These are phyloP conservation scores for Montipora foliosa DNA, from an alignment of 64 coral and sea anemone genomes.

Conservation along the genomic window DNA sequence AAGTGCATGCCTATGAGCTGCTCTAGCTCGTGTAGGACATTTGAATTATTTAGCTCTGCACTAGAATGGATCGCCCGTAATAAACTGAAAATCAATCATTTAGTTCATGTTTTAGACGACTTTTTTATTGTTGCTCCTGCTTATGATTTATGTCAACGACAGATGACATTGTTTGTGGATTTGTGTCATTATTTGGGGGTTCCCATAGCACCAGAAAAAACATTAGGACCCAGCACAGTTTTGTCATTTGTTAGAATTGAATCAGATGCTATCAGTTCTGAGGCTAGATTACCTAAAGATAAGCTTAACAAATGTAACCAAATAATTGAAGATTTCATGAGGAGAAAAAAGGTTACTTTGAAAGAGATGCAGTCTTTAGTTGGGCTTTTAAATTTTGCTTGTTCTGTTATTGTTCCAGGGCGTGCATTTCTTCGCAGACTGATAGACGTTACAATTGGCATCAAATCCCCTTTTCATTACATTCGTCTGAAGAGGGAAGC, in stretches of 20 bases:
- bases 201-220: constrained; percentile 58
- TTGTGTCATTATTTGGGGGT: constrained; percentile 47
- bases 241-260: constrained; percentile 55
- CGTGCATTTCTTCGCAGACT: too few relatives aligned
- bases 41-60: constrained; percentile 38
- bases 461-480: too few relatives aligned
- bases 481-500: too few relatives aligned
- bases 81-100: constrained; percentile 1
- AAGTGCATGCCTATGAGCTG: constrained; percentile 26
- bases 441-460: too few relatives aligned
- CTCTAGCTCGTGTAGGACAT: constrained; percentile 25
- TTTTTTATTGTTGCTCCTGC: background rate
- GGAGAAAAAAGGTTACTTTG: background rate
- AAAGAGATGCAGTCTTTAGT: background rate
- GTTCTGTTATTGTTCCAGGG: too few relatives aligned
- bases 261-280: background rate
- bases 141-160: background rate
- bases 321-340: background rate
- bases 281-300: constrained; percentile 24
- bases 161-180: background rate
- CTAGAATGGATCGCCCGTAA: constrained; percentile 59
- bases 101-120: constrained; percentile 42
- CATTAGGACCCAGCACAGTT: background rate
- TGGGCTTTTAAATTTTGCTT: background rate
- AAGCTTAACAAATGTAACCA: background rate